These are phyloP conservation scores for Hermodice carunculata DNA, from an alignment of 2,888 invertebrate genomes.

Conservation along the genomic window DNA sequence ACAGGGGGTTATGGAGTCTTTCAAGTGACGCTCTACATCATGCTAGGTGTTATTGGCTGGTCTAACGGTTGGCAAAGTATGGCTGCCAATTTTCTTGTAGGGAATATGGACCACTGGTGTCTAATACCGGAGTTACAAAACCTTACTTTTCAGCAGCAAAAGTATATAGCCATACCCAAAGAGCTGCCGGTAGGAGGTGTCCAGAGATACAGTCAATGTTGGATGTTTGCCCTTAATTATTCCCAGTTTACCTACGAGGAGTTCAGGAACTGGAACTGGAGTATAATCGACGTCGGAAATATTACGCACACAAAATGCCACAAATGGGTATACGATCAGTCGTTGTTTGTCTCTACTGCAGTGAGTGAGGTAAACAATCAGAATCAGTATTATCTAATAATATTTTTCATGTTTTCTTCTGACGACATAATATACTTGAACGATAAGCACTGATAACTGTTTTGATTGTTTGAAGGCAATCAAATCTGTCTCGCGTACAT, in stretches of 20 bases:
- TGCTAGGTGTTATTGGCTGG: too few species aligned
- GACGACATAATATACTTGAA: too few species aligned
- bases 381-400: too few species aligned
- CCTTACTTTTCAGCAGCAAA: slow-evolving; percentile 18
- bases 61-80: slow-evolving; percentile 37
- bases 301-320: too few species aligned
- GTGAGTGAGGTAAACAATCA: too few species aligned
- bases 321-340: slow-evolving; percentile 16
- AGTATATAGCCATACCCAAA: slow-evolving; percentile 19
- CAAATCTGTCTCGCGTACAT: too few species aligned
- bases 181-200: background rate
- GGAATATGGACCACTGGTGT: slow-evolving; percentile 35
- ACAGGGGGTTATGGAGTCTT: too few species aligned
- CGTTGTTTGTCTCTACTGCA: slow-evolving; percentile 11
- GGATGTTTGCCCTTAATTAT: background rate
- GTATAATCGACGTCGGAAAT: background rate
- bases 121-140: slow-evolving; percentile 18
- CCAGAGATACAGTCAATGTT: background rate
- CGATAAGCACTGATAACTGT: too few species aligned
- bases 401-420: too few species aligned
- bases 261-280: slow-evolving; percentile 16
- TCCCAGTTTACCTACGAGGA: slow-evolving; percentile 5
- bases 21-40: too few species aligned
- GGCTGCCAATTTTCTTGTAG: slow-evolving; percentile 35
- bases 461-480: too few species aligned